phyloP scores from a whole-genome alignment of 2,797 vertebrate species.

The Natrix natrix region DNA sequence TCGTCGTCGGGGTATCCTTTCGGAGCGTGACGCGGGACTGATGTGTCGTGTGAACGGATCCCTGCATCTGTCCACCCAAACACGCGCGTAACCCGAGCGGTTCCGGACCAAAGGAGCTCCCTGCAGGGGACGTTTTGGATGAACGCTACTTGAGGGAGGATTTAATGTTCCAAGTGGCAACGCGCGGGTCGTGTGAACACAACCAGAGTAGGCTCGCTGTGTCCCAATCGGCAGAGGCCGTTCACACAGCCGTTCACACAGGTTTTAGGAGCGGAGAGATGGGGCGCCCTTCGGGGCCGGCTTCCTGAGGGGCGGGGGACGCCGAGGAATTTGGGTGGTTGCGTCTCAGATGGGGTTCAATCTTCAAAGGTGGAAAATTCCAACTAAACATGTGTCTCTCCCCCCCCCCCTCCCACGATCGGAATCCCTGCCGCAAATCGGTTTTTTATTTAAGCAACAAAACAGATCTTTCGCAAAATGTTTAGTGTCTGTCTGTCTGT shows the following conservation, averaged over 20 bases:
- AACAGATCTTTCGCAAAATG: background rate
- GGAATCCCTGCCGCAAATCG: background rate
- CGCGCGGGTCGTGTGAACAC: background rate
- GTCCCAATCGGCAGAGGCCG: background rate
- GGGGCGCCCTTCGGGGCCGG: background rate
- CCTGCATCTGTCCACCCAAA: background rate
- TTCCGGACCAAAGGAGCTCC: background rate
- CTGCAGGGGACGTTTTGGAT: background rate
- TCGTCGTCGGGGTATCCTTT: background rate
- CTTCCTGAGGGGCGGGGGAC: background rate
- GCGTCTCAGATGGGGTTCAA: background rate
- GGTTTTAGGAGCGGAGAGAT: background rate
- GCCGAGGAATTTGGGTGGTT: background rate
- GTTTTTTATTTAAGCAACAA: background rate
- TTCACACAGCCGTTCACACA: background rate
- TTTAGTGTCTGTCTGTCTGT: too few relatives aligned
- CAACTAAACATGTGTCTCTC: background rate
- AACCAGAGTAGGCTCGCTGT: background rate
- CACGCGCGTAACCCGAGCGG: background rate
- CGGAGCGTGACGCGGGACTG: background rate
- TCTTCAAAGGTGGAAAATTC: background rate
- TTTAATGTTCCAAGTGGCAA: background rate
- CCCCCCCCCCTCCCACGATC: too few relatives aligned
- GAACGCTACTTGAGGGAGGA: background rate
- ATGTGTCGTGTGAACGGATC: background rate